These are phyloP conservation scores for Periparus ater DNA, from an alignment of 2,797 vertebrate species.

Conservation along the genomic window DNA sequence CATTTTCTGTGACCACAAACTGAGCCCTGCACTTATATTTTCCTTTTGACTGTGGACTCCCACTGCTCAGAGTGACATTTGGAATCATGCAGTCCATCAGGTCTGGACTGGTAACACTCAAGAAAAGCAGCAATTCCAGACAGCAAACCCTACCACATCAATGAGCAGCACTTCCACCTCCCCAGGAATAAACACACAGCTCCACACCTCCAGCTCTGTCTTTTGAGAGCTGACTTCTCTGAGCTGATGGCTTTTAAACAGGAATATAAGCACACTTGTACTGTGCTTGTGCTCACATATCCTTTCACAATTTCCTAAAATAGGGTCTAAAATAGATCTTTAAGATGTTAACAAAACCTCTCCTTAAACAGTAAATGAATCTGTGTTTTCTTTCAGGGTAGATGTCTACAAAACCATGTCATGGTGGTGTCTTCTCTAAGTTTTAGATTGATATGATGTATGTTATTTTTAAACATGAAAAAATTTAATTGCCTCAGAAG, in stretches of 20 bases:
- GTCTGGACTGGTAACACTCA: background rate
- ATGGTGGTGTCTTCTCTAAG: background rate
- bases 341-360: background rate
- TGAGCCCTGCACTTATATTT: background rate
- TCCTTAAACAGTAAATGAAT: background rate
- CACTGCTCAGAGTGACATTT: background rate
- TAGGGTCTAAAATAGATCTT: background rate
- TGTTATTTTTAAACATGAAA: background rate
- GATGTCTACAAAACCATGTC: background rate
- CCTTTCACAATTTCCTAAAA: background rate
- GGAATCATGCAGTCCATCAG: background rate
- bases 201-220: background rate
- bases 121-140: background rate
- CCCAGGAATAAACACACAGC: background rate
- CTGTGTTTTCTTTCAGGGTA: background rate
- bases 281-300: background rate
- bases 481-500: background rate
- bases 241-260: background rate
- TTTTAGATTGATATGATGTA: background rate
- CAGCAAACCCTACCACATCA: background rate
- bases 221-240: background rate
- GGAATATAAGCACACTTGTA: background rate
- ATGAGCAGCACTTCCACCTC: background rate
- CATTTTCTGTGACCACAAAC: background rate
- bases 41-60: background rate